A percentile compares a stretch with the other conserved stretches of the same genome.
Conservation (phyloP, 2,113 vertebrate species). For the Oophaga pumilio region DNA sequence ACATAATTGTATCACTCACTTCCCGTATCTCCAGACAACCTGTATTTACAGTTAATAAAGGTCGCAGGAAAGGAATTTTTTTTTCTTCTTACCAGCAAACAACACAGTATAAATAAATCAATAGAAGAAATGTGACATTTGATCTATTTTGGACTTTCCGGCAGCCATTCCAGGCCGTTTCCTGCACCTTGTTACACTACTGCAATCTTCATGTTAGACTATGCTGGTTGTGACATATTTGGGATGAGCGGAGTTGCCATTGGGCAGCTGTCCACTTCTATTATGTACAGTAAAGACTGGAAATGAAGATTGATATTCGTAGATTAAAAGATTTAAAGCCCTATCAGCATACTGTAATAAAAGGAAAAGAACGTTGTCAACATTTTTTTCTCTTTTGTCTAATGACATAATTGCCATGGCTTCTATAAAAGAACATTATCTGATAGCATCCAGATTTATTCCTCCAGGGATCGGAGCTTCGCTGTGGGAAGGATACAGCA, state of each 20-base stretch:
- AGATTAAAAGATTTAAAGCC: background rate
- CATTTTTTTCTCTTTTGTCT: constrained; percentile 1
- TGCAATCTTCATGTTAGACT: background rate
- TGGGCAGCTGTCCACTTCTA: constrained; percentile 50
- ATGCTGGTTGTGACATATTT: constrained; percentile 47
- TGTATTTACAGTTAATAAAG: background rate
- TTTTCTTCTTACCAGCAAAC: background rate
- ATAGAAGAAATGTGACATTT: background rate
- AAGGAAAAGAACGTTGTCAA: background rate
- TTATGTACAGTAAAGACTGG: constrained; percentile 12
- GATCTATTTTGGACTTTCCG: background rate
- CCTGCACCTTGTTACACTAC: background rate
- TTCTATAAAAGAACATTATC: constrained; percentile 12
- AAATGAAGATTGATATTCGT: background rate
- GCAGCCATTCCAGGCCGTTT: background rate
- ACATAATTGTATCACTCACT: too few species aligned
- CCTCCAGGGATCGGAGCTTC: background rate
- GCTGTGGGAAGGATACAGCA: background rate
- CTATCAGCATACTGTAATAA: background rate
- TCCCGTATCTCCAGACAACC: too few species aligned
- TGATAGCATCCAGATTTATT: constrained; percentile 12
- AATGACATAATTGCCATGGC: constrained; percentile 9
- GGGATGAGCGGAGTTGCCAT: constrained; percentile 45
- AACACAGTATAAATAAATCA: background rate
- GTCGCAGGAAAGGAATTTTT: background rate